Conservation (phyloP, 2,797 vertebrate species). For the Nyctalus aviator region DNA sequence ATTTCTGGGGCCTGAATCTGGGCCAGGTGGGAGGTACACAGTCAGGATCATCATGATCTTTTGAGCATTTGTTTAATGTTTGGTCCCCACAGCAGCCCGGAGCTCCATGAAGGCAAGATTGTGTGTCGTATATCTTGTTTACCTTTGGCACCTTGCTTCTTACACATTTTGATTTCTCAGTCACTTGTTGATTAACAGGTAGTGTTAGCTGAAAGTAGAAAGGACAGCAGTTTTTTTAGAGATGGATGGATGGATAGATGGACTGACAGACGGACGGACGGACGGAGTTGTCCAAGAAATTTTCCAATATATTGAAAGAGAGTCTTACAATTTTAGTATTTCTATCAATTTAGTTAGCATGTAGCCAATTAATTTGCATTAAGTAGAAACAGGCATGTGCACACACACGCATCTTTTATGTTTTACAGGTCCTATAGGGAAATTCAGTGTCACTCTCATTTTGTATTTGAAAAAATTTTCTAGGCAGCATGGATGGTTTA, state of each 20-base stretch:
- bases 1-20: not conserved
- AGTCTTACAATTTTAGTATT: constrained; percentile 39
- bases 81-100: not conserved
- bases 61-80: not conserved
- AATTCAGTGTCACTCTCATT: constrained; percentile 13
- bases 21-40: not conserved
- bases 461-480: constrained; percentile 65
- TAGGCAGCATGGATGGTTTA: not conserved
- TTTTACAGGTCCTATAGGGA: constrained; percentile 37
- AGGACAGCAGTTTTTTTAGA: not conserved
- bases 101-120: not conserved
- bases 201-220: constrained; percentile 49
- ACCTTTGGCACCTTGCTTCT: not conserved
- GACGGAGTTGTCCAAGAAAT: not conserved
- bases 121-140: not conserved
- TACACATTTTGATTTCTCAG: not conserved
- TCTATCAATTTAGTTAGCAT: not conserved
- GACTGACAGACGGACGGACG: not conserved
- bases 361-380: constrained; percentile 1
- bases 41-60: not conserved
- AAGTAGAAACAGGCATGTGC: not conserved
- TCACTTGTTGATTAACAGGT: not conserved
- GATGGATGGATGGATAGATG: not conserved
- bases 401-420: not conserved
- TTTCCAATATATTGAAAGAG: not conserved